A percentile compares a stretch with the other conserved stretches of the same genome.
Evolutionary conservation across 2,797 vertebrate species (phyloP).

Genomic region (Eulemur albifrons): DNA sequence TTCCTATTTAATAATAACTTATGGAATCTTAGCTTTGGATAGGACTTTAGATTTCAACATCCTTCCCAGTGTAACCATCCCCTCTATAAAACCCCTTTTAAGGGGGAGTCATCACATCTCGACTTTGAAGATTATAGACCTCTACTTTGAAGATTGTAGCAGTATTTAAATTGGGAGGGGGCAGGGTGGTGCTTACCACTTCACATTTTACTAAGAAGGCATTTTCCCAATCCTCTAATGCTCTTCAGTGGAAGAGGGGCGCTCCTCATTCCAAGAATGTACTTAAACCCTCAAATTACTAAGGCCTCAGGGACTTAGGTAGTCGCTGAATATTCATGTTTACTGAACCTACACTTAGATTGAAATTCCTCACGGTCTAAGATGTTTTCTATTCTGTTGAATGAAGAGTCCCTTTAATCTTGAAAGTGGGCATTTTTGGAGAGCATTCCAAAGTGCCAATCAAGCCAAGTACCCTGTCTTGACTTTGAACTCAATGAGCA

Average conservation of each 20-base stretch:
- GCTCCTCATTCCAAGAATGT: constrained; percentile 59
- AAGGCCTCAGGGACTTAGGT: constrained; percentile 34
- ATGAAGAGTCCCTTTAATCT: constrained; percentile 65
- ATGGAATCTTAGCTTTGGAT: not conserved
- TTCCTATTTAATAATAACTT: not conserved
- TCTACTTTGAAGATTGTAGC: constrained; percentile 57
- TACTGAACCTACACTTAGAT: constrained; percentile 58
- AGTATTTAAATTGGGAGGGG: constrained; percentile 45
- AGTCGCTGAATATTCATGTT: constrained; percentile 51
- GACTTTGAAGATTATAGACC: constrained; percentile 48
- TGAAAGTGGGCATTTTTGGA: constrained; percentile 52
- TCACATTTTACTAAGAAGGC: constrained; percentile 53
- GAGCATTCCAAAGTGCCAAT: constrained; percentile 64
- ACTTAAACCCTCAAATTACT: constrained; percentile 46
- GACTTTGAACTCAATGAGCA: constrained; percentile 73
- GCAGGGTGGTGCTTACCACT: not conserved
- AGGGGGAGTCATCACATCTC: not conserved
- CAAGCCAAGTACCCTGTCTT: constrained; percentile 53
- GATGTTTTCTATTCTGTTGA: constrained; percentile 62
- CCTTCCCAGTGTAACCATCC: not conserved
- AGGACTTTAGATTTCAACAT: not conserved
- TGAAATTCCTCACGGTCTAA: constrained; percentile 62
- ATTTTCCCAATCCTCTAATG: constrained; percentile 46
- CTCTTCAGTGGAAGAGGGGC: constrained; percentile 48
- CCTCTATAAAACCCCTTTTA: not conserved